Conservation (phyloP, 2,797 vertebrate species). For the Cyprinella venusta region DNA sequence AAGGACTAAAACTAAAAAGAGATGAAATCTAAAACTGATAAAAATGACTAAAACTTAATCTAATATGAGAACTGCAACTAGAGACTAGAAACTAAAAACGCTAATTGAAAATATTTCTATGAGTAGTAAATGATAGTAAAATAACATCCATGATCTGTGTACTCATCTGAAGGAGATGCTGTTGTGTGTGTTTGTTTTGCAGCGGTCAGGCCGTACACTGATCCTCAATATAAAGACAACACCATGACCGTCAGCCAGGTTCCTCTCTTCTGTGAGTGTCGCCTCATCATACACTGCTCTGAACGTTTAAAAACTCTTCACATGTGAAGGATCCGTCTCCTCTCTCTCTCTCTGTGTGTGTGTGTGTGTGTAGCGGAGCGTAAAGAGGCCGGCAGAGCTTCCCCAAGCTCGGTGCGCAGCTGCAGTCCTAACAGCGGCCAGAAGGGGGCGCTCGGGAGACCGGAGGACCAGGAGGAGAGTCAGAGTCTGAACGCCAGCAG, state of each 20-base stretch:
- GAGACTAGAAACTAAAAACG: neutral
- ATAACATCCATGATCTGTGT: neutral
- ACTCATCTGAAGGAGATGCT: neutral
- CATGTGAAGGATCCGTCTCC: neutral
- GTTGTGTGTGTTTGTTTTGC: neutral
- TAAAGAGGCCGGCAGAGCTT: neutral
- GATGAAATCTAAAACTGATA: too few species aligned
- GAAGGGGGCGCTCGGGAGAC: constrained; percentile 44
- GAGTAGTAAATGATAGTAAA: neutral
- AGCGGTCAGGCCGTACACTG: constrained; percentile 87
- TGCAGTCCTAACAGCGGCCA: constrained; percentile 63
- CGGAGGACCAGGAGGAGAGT: constrained; percentile 45
- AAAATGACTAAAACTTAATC: too few species aligned
- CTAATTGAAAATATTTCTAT: neutral
- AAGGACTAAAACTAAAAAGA: too few species aligned
- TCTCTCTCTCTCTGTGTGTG: neutral
- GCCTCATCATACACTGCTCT: neutral
- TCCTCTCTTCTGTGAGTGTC: constrained; percentile 86
- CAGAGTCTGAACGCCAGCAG: neutral
- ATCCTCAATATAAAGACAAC: constrained; percentile 81
- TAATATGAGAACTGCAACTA: neutral
- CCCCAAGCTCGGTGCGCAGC: constrained; percentile 54
- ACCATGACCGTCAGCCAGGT: constrained; percentile 90
- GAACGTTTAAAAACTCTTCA: neutral
- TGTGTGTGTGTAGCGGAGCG: constrained; percentile 55